Conservation (phyloP, 1,140 invertebrate species). For the Tetragnatha versicolor region DNA sequence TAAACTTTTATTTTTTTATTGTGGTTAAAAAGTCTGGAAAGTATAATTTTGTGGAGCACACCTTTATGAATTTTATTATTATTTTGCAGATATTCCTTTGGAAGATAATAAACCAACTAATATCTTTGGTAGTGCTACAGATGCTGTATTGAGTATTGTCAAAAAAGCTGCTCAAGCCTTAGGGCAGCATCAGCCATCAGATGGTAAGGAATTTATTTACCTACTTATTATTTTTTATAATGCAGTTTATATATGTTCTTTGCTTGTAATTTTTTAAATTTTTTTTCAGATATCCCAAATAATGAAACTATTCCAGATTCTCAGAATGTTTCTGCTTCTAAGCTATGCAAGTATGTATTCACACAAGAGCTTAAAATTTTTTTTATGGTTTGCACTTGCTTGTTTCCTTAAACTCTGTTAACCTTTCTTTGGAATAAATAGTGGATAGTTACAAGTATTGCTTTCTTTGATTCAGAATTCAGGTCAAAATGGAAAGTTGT, state of each 20-base stretch:
- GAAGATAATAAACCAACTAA: conserved; percentile 65
- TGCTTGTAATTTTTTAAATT: neutral
- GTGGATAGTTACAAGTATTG: too few species aligned
- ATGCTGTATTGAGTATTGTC: conserved; percentile 85
- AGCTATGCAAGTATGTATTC: conserved; percentile 33
- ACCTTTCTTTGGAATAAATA: too few species aligned
- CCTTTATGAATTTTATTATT: neutral
- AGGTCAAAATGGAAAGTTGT: too few species aligned
- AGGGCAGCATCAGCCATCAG: conserved; percentile 28
- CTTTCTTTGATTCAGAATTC: too few species aligned
- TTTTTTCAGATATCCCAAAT: neutral
- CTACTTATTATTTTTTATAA: neutral
- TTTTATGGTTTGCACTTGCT: neutral
- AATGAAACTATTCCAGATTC: conserved; percentile 39
- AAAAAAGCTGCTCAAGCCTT: conserved; percentile 83
- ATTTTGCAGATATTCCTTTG: conserved; percentile 30
- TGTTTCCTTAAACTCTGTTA: neutral
- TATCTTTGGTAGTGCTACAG: conserved; percentile 82
- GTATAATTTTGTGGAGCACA: too few species aligned
- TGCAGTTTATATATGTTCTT: too few species aligned
- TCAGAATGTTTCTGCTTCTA: conserved; percentile 32
- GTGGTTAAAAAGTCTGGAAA: neutral
- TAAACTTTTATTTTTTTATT: neutral
- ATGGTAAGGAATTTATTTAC: conserved; percentile 32
- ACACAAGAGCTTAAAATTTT: too few species aligned